These are phyloP conservation scores for Montipora foliosa DNA, from an alignment of 64 coral and sea anemone genomes.

Conservation along the genomic window DNA sequence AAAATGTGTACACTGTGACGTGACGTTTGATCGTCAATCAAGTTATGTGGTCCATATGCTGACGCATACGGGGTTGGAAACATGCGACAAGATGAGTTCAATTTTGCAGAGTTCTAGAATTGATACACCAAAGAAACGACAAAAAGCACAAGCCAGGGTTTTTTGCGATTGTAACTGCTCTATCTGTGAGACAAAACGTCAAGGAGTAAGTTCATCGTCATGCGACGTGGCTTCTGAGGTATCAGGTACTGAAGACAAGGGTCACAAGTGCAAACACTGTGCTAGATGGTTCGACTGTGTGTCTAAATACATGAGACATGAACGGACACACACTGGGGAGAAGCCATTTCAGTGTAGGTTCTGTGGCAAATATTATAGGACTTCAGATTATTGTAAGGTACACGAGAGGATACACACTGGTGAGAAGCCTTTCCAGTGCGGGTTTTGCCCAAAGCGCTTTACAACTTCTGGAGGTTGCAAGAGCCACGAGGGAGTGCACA, in stretches of 20 bases:
- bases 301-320: not conserved
- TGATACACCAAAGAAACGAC: too few species aligned
- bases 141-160: too few species aligned
- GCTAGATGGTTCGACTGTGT: not conserved
- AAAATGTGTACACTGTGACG: not conserved
- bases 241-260: not conserved
- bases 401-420: not conserved
- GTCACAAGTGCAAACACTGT: not conserved
- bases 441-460: not conserved
- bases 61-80: too few species aligned
- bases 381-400: not conserved
- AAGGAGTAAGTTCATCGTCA: not conserved
- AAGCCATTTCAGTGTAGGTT: not conserved
- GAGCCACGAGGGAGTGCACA: not conserved
- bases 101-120: too few species aligned
- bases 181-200: not conserved
- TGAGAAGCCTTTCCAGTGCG: not conserved
- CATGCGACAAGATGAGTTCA: too few species aligned
- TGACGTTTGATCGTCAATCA: not conserved
- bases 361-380: not conserved
- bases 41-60: not conserved
- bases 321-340: conserved; percentile 22
- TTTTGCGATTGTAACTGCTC: too few species aligned
- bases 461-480: not conserved
- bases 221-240: not conserved